Conservation (phyloP, 1,140 invertebrate genomes). For the Brevipalpus yothersi region DNA sequence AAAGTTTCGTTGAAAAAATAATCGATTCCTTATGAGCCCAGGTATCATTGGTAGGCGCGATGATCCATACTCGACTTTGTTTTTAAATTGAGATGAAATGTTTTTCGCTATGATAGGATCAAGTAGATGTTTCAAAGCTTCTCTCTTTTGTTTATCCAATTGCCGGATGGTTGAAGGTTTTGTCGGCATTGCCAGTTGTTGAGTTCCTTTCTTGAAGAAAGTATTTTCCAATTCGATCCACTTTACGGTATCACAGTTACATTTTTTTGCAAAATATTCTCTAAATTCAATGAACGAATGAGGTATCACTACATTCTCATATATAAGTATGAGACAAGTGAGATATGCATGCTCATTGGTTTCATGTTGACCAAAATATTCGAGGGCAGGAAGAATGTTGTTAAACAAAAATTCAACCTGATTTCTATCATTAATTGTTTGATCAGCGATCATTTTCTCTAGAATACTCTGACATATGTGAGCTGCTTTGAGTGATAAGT, state of each 20-base stretch:
- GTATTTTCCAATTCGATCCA: slow-evolving; percentile 1
- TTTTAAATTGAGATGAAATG: not conserved
- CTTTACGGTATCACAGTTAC: not conserved
- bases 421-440: not conserved
- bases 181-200: not conserved
- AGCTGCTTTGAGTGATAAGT: not conserved
- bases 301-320: not conserved
- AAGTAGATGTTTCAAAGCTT: not conserved
- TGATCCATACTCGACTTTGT: too few species aligned
- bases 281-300: not conserved
- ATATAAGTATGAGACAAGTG: not conserved
- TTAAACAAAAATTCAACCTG: not conserved
- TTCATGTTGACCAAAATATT: slow-evolving; percentile 4
- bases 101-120: slow-evolving; percentile 1
- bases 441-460: not conserved
- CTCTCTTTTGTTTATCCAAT: not conserved
- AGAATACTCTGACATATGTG: not conserved
- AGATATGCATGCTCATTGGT: not conserved
- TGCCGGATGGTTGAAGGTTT: not conserved
- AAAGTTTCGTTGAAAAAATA: too few species aligned
- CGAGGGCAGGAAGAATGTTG: not conserved
- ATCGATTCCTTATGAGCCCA: too few species aligned
- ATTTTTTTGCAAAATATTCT: not conserved
- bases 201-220: not conserved
- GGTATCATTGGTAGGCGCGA: too few species aligned